phyloP scores from a whole-genome alignment of 53 echinoderm and acorn worm species.

The Astropecten irregularis region DNA sequence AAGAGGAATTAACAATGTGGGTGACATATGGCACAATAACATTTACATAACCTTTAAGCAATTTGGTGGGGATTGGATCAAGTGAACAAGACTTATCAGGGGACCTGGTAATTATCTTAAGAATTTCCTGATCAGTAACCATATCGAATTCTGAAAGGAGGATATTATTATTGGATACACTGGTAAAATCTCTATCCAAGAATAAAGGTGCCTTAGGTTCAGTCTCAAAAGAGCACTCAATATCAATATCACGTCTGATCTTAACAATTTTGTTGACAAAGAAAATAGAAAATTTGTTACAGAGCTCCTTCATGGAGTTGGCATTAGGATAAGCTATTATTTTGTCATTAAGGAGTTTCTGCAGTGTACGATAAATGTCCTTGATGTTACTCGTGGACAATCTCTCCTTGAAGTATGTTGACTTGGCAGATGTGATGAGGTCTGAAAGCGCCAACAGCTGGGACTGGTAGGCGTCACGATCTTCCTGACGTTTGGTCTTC shows the following conservation, averaged over 20 bases:
- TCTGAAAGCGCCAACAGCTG: neutral
- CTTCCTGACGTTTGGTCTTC: neutral
- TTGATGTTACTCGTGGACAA: neutral
- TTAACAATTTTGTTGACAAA: neutral
- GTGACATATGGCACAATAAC: constrained; percentile 10
- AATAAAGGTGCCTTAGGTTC: too few species aligned
- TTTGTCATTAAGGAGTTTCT: neutral
- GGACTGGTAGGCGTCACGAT: neutral
- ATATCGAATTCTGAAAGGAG: constrained; percentile 5
- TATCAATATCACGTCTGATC: too few species aligned
- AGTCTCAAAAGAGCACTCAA: too few species aligned
- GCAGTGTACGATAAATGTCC: neutral
- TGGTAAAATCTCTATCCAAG: too few species aligned
- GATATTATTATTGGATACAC: neutral
- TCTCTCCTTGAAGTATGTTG: neutral
- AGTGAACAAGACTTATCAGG: too few species aligned
- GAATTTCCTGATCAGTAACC: too few species aligned
- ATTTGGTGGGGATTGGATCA: too few species aligned
- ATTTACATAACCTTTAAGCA: too few species aligned
- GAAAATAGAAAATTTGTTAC: neutral
- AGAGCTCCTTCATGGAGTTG: too few species aligned
- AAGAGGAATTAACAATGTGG: constrained; percentile 7
- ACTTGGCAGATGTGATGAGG: constrained; percentile 3
- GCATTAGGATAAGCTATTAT: neutral
- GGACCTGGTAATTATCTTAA: too few species aligned